Evolutionary conservation across 2,888 invertebrate genomes (phyloP), one percentile per base, ranked within the genome.

Genomic region (Drosophila cognata): DNA sequence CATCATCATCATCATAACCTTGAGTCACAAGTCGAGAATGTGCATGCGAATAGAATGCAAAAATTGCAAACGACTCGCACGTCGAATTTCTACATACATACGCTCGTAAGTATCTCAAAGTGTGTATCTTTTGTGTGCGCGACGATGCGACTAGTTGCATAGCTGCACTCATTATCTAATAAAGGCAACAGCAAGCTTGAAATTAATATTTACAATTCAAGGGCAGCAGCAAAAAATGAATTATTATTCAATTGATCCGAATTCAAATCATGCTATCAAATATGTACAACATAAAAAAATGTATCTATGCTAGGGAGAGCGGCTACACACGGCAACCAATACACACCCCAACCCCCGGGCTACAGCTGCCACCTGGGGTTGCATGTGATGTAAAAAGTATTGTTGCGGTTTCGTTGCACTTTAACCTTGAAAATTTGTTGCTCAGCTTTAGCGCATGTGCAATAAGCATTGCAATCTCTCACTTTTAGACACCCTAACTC

Each of bases 361-460:
- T 16, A 16, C 46, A 51, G 36, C 50, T 25, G 57, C 25, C 29
- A 33, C 36, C 25, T 36, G 36, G 61, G 68, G 56, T 62, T 63
- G 63, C 58, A 70, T 48, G 53, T 63, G 55, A 28, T 71, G 66
- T 43, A 66, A 62, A 46, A 82, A 71, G 84, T 83, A 87, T 81
- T 82, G 78, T 78, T 84, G 84, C 79, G 89, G 91, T 92, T 92
- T 89, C 93, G 91, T 92, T 93, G 93, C 93, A 93, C 93, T 93
- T 93, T 93, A 93, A 93, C 93, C 93, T 93, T 93, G 93, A 93
- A 85, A 38, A 81, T 82, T 75, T 74, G 67, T 72, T 64, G 64
- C 61, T 63, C 68, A 68, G 35, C 56, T 71, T 71, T 43, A 63
- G 88, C 85, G 84, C 85, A 88, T 85, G 88, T 77, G 85, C 85